Evolutionary conservation across 2,797 vertebrate species (phyloP).

Genomic region (Holocentrus rufus): DNA sequence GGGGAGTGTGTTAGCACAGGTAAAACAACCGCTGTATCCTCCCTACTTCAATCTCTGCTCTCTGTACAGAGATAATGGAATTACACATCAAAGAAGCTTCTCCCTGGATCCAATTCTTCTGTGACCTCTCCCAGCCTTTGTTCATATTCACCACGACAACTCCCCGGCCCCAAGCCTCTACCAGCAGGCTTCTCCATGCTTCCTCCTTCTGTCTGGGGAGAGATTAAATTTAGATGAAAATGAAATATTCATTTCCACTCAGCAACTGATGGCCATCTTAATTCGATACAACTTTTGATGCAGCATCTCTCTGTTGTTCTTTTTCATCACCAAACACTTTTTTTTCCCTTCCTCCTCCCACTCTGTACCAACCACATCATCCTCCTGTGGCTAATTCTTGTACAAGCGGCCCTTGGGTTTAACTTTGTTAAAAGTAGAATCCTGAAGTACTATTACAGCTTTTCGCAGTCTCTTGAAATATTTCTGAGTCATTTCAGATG

Average conservation of each 20-base stretch:
- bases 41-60: slow-evolving; percentile 65
- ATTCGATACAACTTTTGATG: slow-evolving; percentile 72
- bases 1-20: slow-evolving; percentile 51
- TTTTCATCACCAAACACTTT: slow-evolving; percentile 42
- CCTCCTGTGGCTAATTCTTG: slow-evolving; percentile 52
- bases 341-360: slow-evolving; percentile 17
- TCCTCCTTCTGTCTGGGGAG: slow-evolving; percentile 58
- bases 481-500: slow-evolving; percentile 71
- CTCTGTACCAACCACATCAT: slow-evolving; percentile 13
- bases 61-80: slow-evolving; percentile 71
- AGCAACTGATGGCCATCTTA: slow-evolving; percentile 76
- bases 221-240: slow-evolving; percentile 81
- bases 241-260: slow-evolving; percentile 80
- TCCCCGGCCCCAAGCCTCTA: slow-evolving; percentile 53
- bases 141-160: slow-evolving; percentile 73
- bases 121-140: slow-evolving; percentile 74
- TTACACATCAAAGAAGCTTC: slow-evolving; percentile 75
- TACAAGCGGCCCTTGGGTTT: slow-evolving; percentile 45
- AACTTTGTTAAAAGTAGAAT: slow-evolving; percentile 61
- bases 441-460: slow-evolving; percentile 57
- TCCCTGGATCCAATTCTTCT: slow-evolving; percentile 65
- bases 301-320: slow-evolving; percentile 56
- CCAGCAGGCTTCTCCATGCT: slow-evolving; percentile 58
- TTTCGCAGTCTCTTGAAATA: slow-evolving; percentile 63
- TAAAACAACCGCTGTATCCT: slow-evolving; percentile 61